Percentiles rank a stretch among this genome's conserved stretches.
phyloP scores from a whole-genome alignment of 2,888 invertebrate species.

The Biston betularia region DNA sequence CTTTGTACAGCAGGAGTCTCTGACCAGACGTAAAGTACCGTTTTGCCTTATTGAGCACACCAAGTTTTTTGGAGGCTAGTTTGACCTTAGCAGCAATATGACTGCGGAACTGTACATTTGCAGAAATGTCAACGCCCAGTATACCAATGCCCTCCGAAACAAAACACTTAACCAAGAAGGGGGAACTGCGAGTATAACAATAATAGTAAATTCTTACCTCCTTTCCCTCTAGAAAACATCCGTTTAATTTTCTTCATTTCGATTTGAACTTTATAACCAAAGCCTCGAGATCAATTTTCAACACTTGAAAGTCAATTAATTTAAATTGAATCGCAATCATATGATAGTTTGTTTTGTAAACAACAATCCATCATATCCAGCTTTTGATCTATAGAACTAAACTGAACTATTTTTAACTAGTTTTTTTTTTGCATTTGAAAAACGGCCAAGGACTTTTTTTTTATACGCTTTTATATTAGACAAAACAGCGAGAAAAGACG shows the following conservation, averaged over 20 bases:
- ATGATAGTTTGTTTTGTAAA: slow-evolving; percentile 15
- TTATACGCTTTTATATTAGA: too few species aligned
- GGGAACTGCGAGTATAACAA: too few species aligned
- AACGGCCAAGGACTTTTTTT: neutral
- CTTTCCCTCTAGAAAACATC: slow-evolving; percentile 74
- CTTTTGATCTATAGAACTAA: slow-evolving; percentile 15
- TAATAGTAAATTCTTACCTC: slow-evolving; percentile 57
- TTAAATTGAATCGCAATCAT: neutral
- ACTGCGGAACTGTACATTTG: too few species aligned
- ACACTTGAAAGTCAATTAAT: slow-evolving; percentile 12
- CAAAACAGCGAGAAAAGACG: too few species aligned
- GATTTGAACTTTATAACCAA: slow-evolving; percentile 34
- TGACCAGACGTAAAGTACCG: too few species aligned
- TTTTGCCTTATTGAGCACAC: too few species aligned
- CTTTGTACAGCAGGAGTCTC: too few species aligned
- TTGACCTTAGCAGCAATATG: too few species aligned
- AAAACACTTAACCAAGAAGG: too few species aligned
- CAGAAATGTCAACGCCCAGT: too few species aligned
- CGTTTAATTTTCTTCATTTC: slow-evolving; percentile 78
- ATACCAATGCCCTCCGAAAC: too few species aligned
- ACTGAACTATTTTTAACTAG: neutral
- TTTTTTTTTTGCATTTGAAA: neutral
- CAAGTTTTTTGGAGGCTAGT: too few species aligned
- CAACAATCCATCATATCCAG: slow-evolving; percentile 1
- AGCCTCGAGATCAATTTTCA: slow-evolving; percentile 16